Conservation (phyloP, 92 coral and sea anemone species). For the Pocillopora meandrina region DNA sequence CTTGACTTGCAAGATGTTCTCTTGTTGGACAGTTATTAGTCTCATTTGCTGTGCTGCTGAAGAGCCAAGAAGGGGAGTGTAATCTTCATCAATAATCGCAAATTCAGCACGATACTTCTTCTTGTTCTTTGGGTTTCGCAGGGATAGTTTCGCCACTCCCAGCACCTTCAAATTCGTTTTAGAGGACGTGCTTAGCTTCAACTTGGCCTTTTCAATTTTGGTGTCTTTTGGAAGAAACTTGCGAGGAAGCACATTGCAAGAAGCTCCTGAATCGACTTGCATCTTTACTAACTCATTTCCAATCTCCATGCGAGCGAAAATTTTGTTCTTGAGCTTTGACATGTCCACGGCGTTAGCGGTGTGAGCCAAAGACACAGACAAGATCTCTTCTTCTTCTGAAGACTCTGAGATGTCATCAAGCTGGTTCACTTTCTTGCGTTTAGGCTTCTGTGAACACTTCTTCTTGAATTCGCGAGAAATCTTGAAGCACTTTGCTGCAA, state of each 20-base stretch:
- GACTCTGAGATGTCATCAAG: slow-evolving; percentile 8
- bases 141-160: slow-evolving; percentile 22
- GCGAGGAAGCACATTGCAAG: slow-evolving; percentile 45
- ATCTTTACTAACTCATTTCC: slow-evolving; percentile 19
- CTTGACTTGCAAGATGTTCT: not conserved
- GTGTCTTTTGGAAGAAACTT: slow-evolving; percentile 23
- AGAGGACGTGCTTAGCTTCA: slow-evolving; percentile 26
- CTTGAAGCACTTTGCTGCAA: slow-evolving; percentile 27
- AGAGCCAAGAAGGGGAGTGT: slow-evolving; percentile 23
- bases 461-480: slow-evolving; percentile 21
- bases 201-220: slow-evolving; percentile 2
- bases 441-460: not conserved
- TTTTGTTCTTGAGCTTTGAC: slow-evolving; percentile 10
- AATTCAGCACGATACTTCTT: not conserved
- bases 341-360: slow-evolving; percentile 5
- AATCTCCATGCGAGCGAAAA: slow-evolving; percentile 22
- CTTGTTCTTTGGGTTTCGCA: not conserved
- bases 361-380: slow-evolving; percentile 19
- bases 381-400: slow-evolving; percentile 20
- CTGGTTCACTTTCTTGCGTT: slow-evolving; percentile 19
- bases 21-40: slow-evolving; percentile 16
- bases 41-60: slow-evolving; percentile 29
- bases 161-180: slow-evolving; percentile 23
- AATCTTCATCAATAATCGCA: not conserved
- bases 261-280: slow-evolving; percentile 44